A percentile compares a stretch with the other conserved stretches of the same genome.
phyloP scores from a whole-genome alignment of 2,113 vertebrate genomes.

The Xyliphius kryptos region DNA sequence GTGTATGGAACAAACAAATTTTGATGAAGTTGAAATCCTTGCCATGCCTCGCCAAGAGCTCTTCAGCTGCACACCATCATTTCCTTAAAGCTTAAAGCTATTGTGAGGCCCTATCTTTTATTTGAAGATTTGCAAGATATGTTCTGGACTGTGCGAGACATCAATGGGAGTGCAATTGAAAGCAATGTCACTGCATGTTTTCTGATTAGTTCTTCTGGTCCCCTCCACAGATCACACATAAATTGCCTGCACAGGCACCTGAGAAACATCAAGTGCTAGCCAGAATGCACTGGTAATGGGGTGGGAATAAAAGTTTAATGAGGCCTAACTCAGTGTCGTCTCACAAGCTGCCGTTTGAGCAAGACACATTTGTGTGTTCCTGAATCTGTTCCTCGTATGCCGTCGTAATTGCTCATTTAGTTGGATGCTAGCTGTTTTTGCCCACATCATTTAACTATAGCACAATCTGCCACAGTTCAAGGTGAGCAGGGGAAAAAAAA shows the following conservation, averaged over 20 bases:
- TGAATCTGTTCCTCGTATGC: neutral
- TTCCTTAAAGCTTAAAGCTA: neutral
- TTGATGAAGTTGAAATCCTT: neutral
- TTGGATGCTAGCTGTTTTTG: neutral
- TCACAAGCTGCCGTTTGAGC: constrained; percentile 1
- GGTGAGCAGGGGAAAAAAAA: too few species aligned
- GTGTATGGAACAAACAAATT: too few species aligned
- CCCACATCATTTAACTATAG: neutral
- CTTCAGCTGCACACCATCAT: neutral
- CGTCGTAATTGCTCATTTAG: neutral
- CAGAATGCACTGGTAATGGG: constrained; percentile 29
- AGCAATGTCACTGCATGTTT: constrained; percentile 28
- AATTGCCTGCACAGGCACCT: constrained; percentile 17
- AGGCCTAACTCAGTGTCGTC: constrained; percentile 17
- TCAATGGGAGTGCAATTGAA: constrained; percentile 23
- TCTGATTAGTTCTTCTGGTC: constrained; percentile 5
- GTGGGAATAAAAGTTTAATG: constrained; percentile 39
- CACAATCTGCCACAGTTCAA: too few species aligned
- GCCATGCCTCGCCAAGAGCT: neutral
- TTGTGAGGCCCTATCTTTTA: constrained; percentile 2
- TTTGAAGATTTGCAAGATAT: neutral
- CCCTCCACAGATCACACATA: constrained; percentile 5
- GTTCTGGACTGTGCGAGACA: neutral
- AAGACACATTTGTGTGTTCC: constrained; percentile 2
- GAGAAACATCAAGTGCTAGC: constrained; percentile 3